Conservation (phyloP, 2,888 invertebrate species). For the Hirtodrosophila confusa region DNA sequence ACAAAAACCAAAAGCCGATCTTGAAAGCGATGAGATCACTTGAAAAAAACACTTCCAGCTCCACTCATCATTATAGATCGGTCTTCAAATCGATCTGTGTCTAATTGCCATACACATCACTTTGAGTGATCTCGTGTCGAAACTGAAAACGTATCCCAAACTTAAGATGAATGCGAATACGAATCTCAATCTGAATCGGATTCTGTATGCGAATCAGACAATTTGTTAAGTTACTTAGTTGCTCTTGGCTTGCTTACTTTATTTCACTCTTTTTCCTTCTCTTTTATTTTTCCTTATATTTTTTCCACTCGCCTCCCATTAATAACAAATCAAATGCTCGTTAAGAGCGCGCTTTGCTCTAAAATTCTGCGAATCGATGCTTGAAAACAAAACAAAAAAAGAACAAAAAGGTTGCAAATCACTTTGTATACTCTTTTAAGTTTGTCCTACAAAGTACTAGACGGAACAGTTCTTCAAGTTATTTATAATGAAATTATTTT, state of each 20-base stretch:
- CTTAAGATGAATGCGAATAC: background rate
- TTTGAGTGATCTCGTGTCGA: conserved; percentile 7
- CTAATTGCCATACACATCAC: conserved; percentile 38
- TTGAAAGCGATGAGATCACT: conserved; percentile 47
- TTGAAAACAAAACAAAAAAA: conserved; percentile 12
- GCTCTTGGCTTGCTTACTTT: conserved; percentile 2
- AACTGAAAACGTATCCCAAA: background rate
- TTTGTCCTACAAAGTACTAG: background rate
- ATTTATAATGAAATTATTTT: no score
- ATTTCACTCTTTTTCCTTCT: background rate
- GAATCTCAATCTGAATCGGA: background rate
- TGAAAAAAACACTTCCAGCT: conserved; percentile 8
- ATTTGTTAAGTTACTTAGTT: conserved; percentile 40
- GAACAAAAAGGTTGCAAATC: conserved; percentile 15
- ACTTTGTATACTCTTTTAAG: conserved; percentile 26
- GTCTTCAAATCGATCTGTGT: conserved; percentile 45
- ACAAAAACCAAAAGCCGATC: background rate
- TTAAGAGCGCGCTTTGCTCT: conserved; percentile 44
- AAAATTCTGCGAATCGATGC: conserved; percentile 57
- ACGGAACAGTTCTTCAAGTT: no score
- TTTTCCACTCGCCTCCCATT: conserved; percentile 45
- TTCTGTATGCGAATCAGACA: conserved; percentile 1
- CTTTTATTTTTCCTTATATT: conserved; percentile 20
- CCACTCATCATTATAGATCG: conserved; percentile 17
- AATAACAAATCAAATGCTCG: conserved; percentile 70